Evolutionary conservation across 2,797 vertebrate genomes (phyloP), one percentile per base, ranked within the genome.

Genomic region (Gobio occitaniae): DNA sequence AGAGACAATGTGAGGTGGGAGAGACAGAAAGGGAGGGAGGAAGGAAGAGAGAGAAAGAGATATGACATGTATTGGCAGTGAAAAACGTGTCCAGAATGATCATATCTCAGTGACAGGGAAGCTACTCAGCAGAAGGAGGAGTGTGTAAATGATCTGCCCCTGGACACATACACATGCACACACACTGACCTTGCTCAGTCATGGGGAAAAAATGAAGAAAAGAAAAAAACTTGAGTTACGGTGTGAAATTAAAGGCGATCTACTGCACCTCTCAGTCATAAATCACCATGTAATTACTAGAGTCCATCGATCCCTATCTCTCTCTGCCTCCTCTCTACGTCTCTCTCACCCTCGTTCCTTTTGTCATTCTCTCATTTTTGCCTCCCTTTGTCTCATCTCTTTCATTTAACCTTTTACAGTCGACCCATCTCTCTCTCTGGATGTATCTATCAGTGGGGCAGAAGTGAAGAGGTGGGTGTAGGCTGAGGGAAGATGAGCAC

Each of bases 191-290:
- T 96, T 95, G 95, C 95, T 93, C 93, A 81, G 87, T 91, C 92
- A 91, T 88, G 88, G 91, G 36, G 21, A 17, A 70, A 71, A 80
- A 90, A 68, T 61, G 82, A 84, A 80, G 29, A 75, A 76, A 68
- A 76, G 4, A 90, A 93, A 94, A 87, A 94, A 94, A 44, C 9
- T 91, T 92, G 93, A 95, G 94, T 95, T 95, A 95, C 94, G 93
- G 94, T 93, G 93, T 93, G 93, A 95, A 95, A 95, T 94, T 94
- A 93, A 95, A 95, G 93, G 93, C 93, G 93, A 95, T 95, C 93
- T 80, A 87, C 56, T 89, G 77, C 78, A 83, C 89, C 87, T 89
- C 80, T 90, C 88, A 84, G 92, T 94, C 95, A 95, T 95, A 96
- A 95, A 95, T 94, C 90, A 90, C 84, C 82, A 90, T 82, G 89